Base-by-base conservation (phyloP, 2,113 vertebrate genomes). In the Actenoides hombroni region DNA sequence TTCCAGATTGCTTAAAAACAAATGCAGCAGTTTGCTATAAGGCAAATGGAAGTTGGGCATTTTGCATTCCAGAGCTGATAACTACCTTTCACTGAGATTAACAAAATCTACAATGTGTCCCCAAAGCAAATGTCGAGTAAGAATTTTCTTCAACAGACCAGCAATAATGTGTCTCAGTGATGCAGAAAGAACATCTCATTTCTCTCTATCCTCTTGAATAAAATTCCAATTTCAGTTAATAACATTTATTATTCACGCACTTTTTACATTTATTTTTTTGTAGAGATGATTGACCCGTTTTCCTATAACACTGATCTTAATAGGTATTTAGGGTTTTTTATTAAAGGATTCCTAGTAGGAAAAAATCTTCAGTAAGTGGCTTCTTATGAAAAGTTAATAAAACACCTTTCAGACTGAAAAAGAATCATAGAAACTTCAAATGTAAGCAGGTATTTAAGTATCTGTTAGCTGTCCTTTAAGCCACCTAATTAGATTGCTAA, bases 1-100 rank as follows among this genome's bases (percentile, higher is more conserved):
- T 86, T 88, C 60, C 76, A 96, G 44, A 83, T 29, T 78, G 29
- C 44, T 88, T 71, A 75, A 74, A 95, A 93, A 71, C 35, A 88
- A 94, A 90, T 3, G 16, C 51, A 79, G 60, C 87, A 60, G 8
- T 74, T 87, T 91, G 48, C 53, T 74, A 35, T 5, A 7, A 88
- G 56, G 49, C 64, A 93, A 53, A 63, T 79, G 19, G 26, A 88
- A 87, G 57, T 29, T 78, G 42, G 15, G 70, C 46, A 87, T 26
- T 81, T 53, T 88, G 60, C 48, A 49, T 84, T 82, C 53, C 16
- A 69, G 51, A 68, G 39, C 35, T 88, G 44, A 35, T 64, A 59
- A 86, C 33, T 35, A 29, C 53, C 24, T 96, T 86, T 64, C 12
- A 82, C 33, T 40, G 37, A 71, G 60, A 93, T 68, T 35, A 75